phyloP scores from a whole-genome alignment of 2,888 invertebrate species.

The Cephus spinipes region DNA sequence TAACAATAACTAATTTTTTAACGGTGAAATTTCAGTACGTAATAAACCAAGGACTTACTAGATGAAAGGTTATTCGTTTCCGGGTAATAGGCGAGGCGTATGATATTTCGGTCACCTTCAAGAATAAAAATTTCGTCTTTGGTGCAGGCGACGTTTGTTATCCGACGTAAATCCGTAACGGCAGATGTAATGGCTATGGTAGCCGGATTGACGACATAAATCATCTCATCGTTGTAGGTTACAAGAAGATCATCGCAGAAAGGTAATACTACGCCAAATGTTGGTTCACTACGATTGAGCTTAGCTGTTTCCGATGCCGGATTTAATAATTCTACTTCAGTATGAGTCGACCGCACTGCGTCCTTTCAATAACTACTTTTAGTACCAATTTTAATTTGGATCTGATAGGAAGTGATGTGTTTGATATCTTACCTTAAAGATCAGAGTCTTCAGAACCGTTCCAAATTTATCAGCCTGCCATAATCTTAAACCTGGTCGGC shows the following conservation, averaged over 20 bases:
- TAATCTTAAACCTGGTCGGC: slow-evolving; percentile 84
- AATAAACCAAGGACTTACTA: slow-evolving; percentile 34
- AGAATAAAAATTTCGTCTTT: slow-evolving; percentile 86
- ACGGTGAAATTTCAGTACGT: too few species aligned
- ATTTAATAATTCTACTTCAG: slow-evolving; percentile 79
- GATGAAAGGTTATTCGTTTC: slow-evolving; percentile 67
- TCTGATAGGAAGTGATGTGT: slow-evolving; percentile 3
- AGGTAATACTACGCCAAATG: slow-evolving; percentile 75
- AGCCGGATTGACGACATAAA: slow-evolving; percentile 83
- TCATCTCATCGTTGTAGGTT: slow-evolving; percentile 77
- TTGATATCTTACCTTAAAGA: slow-evolving; percentile 77
- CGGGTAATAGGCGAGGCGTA: slow-evolving; percentile 82
- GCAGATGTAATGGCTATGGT: slow-evolving; percentile 61
- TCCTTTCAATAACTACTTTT: slow-evolving; percentile 44
- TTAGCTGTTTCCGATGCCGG: slow-evolving; percentile 69
- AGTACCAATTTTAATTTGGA: slow-evolving; percentile 8
- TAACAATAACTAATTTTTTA: too few species aligned
- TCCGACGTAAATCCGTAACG: slow-evolving; percentile 54
- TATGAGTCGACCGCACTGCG: slow-evolving; percentile 58
- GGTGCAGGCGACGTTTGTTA: slow-evolving; percentile 70
- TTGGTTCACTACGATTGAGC: slow-evolving; percentile 69
- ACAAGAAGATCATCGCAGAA: slow-evolving; percentile 81
- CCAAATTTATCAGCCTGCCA: slow-evolving; percentile 85
- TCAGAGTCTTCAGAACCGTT: slow-evolving; percentile 83
- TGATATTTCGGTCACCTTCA: slow-evolving; percentile 81